These are phyloP conservation scores for Vultur gryphus DNA, from an alignment of 2,797 vertebrate species.

Conservation along the genomic window DNA sequence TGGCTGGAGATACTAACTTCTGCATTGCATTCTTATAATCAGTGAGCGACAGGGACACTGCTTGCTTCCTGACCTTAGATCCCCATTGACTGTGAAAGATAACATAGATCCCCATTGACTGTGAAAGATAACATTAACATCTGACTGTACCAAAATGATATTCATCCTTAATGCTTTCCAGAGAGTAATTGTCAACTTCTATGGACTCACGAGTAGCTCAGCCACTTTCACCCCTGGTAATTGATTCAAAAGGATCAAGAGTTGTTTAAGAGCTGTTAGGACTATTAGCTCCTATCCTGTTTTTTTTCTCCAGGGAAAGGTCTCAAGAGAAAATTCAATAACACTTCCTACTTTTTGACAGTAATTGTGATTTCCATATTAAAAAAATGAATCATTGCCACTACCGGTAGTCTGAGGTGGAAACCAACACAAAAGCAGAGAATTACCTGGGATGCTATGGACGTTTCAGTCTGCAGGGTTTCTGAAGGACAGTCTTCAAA, in stretches of 20 bases:
- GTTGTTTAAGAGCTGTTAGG: slow-evolving; percentile 4
- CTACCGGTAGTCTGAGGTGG: background rate
- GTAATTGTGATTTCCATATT: background rate
- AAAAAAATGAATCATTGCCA: background rate
- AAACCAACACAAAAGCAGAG: background rate
- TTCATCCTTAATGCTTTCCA: background rate
- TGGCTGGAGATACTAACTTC: background rate
- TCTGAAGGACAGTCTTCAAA: background rate
- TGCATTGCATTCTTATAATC: background rate
- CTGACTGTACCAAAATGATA: background rate
- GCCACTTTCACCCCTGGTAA: background rate
- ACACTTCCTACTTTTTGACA: background rate
- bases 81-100: background rate
- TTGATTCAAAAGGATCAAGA: slow-evolving; percentile 8
- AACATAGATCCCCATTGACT: background rate
- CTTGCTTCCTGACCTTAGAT: background rate
- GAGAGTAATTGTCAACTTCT: background rate
- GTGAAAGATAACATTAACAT: background rate
- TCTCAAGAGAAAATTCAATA: slow-evolving; percentile 18
- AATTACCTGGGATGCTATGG: background rate
- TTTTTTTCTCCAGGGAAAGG: background rate
- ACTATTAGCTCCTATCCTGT: background rate
- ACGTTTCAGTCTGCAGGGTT: background rate
- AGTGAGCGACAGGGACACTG: background rate
- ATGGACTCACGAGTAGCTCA: background rate